These are phyloP conservation scores for Piaya cayana DNA, from an alignment of 2,113 vertebrate genomes.

Conservation along the genomic window DNA sequence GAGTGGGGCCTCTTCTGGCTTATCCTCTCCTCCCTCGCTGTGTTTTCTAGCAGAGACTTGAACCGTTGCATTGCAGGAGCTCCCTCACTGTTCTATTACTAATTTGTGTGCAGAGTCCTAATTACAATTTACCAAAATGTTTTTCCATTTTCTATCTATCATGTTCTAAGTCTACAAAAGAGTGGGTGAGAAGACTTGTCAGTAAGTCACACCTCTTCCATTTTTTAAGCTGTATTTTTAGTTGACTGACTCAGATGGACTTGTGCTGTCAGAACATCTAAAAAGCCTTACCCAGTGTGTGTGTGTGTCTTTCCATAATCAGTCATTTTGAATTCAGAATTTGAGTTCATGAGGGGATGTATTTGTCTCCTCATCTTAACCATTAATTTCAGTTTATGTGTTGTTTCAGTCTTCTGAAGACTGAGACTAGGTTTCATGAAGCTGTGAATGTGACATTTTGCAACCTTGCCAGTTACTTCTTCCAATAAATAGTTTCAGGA, in stretches of 20 bases:
- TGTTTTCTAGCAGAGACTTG: not conserved
- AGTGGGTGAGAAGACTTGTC: slow-evolving; percentile 69
- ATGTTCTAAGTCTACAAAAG: slow-evolving; percentile 56
- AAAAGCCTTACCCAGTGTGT: not conserved
- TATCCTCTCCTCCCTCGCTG: fast-evolving
- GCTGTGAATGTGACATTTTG: not conserved
- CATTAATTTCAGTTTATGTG: not conserved
- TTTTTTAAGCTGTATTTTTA: slow-evolving; percentile 63
- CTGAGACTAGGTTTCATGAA: not conserved
- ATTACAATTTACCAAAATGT: slow-evolving; percentile 66
- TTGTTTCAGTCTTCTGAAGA: not conserved
- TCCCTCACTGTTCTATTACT: not conserved
- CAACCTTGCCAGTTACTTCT: not conserved
- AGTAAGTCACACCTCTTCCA: slow-evolving; percentile 69
- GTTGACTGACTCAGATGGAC: slow-evolving; percentile 70
- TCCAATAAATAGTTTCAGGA: not conserved
- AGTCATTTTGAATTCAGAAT: not conserved
- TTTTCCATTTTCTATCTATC: slow-evolving; percentile 68
- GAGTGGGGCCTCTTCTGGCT: not conserved
- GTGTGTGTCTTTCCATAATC: not conserved
- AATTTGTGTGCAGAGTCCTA: slow-evolving; percentile 56
- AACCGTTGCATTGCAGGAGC: slow-evolving; percentile 5
- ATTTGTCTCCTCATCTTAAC: not conserved
- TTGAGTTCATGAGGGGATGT: not conserved
- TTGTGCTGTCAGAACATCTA: slow-evolving; percentile 50